Evolutionary conservation across 2,113 vertebrate species (phyloP).

Genomic region (Oreocharis arfaki): DNA sequence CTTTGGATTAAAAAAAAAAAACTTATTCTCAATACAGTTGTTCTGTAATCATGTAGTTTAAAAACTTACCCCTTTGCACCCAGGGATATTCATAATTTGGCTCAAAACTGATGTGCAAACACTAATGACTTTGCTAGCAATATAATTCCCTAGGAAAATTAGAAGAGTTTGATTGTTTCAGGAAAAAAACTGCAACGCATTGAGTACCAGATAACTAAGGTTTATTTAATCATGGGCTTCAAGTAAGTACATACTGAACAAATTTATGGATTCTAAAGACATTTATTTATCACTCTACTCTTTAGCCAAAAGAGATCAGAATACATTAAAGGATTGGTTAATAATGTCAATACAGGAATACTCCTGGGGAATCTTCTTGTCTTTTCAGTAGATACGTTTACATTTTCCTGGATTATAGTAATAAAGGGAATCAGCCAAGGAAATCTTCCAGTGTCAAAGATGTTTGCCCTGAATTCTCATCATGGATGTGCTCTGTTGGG

Average conservation of each 20-base stretch:
- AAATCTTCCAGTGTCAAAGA: background rate
- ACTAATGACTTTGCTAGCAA: background rate
- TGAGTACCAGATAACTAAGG: background rate
- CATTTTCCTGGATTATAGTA: background rate
- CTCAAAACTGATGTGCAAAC: background rate
- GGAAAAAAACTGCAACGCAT: background rate
- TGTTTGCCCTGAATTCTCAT: background rate
- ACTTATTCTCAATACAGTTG: background rate
- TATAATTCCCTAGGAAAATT: background rate
- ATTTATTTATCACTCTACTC: background rate
- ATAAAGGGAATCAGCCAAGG: background rate
- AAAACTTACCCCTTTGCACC: background rate
- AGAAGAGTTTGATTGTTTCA: background rate
- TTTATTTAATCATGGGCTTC: constrained; percentile 17
- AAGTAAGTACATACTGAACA: background rate
- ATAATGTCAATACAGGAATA: background rate
- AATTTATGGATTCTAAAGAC: background rate
- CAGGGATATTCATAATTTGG: background rate
- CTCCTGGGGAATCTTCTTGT: background rate
- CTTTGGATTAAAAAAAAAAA: background rate
- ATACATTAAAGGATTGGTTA: background rate
- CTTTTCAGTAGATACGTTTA: background rate
- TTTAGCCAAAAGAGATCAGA: background rate
- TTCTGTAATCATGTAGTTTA: background rate
- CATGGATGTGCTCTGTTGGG: background rate